phyloP scores from a whole-genome alignment of 2,113 vertebrate species.

The Cavia aperea region DNA sequence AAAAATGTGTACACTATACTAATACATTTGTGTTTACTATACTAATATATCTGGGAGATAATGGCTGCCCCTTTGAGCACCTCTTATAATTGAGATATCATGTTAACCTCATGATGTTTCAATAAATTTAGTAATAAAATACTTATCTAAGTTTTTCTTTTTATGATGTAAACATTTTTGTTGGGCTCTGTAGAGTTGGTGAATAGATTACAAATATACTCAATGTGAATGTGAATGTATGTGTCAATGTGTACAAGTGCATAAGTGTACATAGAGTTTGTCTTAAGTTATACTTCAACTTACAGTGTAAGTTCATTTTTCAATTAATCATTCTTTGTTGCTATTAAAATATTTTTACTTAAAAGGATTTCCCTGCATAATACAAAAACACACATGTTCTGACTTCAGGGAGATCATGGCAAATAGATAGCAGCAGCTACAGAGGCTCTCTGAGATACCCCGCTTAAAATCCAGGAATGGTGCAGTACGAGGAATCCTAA shows the following conservation, averaged over 20 bases:
- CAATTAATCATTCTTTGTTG: not conserved
- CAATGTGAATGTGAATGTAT: not conserved
- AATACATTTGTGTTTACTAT: not conserved
- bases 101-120: not conserved
- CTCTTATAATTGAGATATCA: not conserved
- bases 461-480: too few relatives aligned
- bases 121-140: not conserved
- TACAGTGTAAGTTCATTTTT: not conserved
- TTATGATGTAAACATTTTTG: not conserved
- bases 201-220: not conserved
- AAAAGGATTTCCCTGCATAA: not conserved
- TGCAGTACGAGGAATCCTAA: too few relatives aligned
- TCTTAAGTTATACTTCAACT: not conserved
- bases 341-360: conserved; percentile 28
- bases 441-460: too few relatives aligned
- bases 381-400: not conserved
- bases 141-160: not conserved
- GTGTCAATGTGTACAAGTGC: not conserved
- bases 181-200: not conserved
- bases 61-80: not conserved
- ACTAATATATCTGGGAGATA: not conserved
- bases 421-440: too few relatives aligned
- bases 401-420: too few relatives aligned
- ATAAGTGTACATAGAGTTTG: not conserved
- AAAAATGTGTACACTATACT: not conserved